Evolutionary conservation across 2,888 invertebrate genomes (phyloP).

Genomic region (Nephrocerus scutellatus): DNA sequence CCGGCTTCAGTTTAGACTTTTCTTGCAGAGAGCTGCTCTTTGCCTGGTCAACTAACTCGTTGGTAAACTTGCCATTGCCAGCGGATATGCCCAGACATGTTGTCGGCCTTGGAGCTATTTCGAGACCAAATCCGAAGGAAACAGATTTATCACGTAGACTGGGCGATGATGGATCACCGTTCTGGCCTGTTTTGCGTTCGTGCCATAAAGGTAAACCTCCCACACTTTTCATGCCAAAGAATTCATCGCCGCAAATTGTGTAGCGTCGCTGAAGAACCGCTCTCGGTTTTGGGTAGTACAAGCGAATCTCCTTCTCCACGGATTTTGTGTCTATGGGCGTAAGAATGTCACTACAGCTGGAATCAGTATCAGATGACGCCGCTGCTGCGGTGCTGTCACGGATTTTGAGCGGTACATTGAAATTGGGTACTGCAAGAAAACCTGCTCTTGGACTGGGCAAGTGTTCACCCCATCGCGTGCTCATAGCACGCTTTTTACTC

Average conservation of each 20-base stretch:
- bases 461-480: slow-evolving; percentile 63
- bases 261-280: slow-evolving; percentile 73
- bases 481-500: slow-evolving; percentile 60
- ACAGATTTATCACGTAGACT: slow-evolving; percentile 69
- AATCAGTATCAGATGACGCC: slow-evolving; percentile 46
- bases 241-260: slow-evolving; percentile 79
- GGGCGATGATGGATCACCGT: slow-evolving; percentile 49
- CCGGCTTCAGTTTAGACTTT: slow-evolving; percentile 16
- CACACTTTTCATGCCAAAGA: slow-evolving; percentile 43
- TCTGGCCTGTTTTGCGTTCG: slow-evolving; percentile 55
- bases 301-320: slow-evolving; percentile 47
- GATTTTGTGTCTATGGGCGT: slow-evolving; percentile 49
- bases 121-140: slow-evolving; percentile 68
- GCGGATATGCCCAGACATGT: slow-evolving; percentile 55
- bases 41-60: no score
- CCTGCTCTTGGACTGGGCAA: slow-evolving; percentile 60
- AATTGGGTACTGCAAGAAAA: slow-evolving; percentile 48
- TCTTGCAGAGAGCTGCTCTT: slow-evolving; percentile 27
- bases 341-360: slow-evolving; percentile 53
- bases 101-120: slow-evolving; percentile 61
- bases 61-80: slow-evolving; percentile 26
- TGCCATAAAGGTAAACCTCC: slow-evolving; percentile 60
- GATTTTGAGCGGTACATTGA: slow-evolving; percentile 54
- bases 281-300: slow-evolving; percentile 71
- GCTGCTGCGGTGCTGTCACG: slow-evolving; percentile 31